Evolutionary conservation across 1,140 invertebrate species (phyloP).

Genomic region (Neodiprion fabricii): DNA sequence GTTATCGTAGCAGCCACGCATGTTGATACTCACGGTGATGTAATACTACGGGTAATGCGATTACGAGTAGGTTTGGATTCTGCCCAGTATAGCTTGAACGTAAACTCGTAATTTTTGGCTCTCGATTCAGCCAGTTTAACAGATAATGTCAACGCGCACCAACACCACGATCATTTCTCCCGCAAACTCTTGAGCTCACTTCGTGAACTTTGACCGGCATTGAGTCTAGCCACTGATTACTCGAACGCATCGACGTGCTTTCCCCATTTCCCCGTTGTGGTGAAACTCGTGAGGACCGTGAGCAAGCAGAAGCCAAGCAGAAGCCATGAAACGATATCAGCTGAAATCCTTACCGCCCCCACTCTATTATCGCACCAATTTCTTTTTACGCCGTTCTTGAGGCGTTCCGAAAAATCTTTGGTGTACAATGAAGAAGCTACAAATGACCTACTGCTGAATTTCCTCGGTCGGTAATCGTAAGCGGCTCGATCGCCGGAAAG

Average conservation of each 20-base stretch:
- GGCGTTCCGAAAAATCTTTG: not conserved
- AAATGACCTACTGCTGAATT: not conserved
- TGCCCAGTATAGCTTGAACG: not conserved
- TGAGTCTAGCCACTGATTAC: no score
- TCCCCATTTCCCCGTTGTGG: no score
- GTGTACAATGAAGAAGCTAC: not conserved
- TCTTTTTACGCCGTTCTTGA: not conserved
- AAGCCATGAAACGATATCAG: not conserved
- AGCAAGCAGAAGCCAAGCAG: not conserved
- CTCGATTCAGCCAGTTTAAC: not conserved
- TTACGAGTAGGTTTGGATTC: not conserved
- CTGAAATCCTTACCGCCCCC: not conserved
- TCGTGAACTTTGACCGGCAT: no score
- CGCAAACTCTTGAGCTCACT: no score
- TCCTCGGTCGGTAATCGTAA: not conserved
- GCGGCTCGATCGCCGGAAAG: no score
- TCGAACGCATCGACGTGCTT: no score
- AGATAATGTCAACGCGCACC: not conserved
- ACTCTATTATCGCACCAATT: not conserved
- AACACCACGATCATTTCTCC: not conserved
- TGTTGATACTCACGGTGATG: not conserved
- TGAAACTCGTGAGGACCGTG: not conserved
- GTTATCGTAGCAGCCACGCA: not conserved
- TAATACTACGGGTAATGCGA: not conserved
- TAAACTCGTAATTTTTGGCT: not conserved